A percentile compares a stretch with the other conserved stretches of the same genome.
Evolutionary conservation across 2,797 vertebrate species (phyloP).

Genomic region (Pseudotriccus pelzelni): DNA sequence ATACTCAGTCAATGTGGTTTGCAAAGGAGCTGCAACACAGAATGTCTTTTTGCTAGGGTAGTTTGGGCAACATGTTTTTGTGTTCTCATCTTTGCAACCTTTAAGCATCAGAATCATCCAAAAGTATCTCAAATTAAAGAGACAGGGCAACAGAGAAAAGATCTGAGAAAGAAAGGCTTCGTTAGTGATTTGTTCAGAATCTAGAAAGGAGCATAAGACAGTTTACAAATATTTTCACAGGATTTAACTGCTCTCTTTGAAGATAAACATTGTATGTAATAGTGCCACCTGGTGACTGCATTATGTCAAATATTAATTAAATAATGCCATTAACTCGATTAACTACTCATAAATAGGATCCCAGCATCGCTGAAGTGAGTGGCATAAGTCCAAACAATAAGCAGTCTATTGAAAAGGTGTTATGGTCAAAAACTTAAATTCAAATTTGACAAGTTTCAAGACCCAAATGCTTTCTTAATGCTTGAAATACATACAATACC

Average conservation of each 20-base stretch:
- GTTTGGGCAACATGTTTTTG: neutral
- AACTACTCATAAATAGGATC: neutral
- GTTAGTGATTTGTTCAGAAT: neutral
- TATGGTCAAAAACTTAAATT: neutral
- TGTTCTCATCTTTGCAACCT: neutral
- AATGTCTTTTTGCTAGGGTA: neutral
- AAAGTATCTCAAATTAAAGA: neutral
- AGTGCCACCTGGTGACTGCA: constrained; percentile 46
- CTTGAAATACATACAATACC: neutral
- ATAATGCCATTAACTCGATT: neutral
- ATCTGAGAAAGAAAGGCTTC: neutral
- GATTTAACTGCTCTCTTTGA: neutral
- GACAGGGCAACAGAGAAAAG: neutral
- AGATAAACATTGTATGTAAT: neutral
- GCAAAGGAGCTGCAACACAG: neutral
- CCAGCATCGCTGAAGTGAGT: neutral
- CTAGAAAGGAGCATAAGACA: neutral
- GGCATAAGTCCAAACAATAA: neutral
- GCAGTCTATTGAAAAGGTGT: neutral
- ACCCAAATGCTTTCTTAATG: neutral
- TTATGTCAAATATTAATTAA: neutral
- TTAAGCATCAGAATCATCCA: neutral
- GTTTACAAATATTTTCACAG: neutral
- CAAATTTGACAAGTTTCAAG: neutral
- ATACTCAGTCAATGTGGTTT: neutral